Conservation (phyloP, 2,797 vertebrate species). For the Centroberyx gerrardi region DNA sequence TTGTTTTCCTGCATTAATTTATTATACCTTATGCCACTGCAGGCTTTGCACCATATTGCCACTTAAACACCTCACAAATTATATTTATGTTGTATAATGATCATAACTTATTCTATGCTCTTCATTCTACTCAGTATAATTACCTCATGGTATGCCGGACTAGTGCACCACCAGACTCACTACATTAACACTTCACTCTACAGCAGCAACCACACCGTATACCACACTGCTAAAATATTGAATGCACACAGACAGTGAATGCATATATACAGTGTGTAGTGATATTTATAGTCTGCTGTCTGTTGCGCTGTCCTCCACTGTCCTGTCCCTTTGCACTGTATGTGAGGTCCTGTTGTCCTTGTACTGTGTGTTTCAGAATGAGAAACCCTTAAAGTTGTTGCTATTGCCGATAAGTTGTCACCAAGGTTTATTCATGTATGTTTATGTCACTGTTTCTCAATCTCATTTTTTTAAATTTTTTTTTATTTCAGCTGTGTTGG, state of each 20-base stretch:
- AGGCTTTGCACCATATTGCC: neutral
- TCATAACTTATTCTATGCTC: too few species aligned
- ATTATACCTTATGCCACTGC: neutral
- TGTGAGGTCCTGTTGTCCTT: too few species aligned
- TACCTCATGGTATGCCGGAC: too few species aligned
- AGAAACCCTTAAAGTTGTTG: too few species aligned
- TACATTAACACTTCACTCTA: neutral
- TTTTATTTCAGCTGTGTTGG: conserved; percentile 92
- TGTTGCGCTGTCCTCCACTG: neutral
- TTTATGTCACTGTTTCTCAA: neutral
- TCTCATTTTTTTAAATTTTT: neutral
- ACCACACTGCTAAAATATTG: neutral
- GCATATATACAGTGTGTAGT: neutral
- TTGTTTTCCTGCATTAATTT: neutral
- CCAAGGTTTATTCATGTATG: too few species aligned
- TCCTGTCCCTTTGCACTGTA: neutral
- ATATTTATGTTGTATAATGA: too few species aligned
- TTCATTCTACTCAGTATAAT: too few species aligned
- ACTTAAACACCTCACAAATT: neutral
- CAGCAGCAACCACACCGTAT: too few species aligned
- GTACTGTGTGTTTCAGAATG: too few species aligned
- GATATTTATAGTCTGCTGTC: conserved; percentile 22
- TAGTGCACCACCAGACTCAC: too few species aligned
- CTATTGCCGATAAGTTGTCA: too few species aligned
- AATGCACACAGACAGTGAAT: neutral